These are phyloP conservation scores for Leptobrachium leishanense DNA, from an alignment of 2,113 vertebrate species.

Conservation along the genomic window DNA sequence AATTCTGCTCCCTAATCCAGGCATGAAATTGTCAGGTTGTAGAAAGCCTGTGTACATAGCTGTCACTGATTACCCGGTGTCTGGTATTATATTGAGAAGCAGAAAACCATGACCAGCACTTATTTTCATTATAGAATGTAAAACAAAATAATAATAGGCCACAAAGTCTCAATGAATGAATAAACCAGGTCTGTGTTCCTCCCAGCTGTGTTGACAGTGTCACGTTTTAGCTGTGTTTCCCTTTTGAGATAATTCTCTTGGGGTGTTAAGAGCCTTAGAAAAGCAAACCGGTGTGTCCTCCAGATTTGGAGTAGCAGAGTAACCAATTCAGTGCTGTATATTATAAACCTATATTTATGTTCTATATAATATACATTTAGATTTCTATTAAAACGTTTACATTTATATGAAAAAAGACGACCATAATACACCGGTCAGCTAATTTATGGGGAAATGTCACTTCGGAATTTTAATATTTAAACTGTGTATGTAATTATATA, in stretches of 20 bases:
- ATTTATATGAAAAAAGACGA: too few relatives aligned
- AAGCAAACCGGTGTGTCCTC: too few relatives aligned
- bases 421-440: too few relatives aligned
- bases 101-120: conserved; percentile 10
- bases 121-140: not conserved
- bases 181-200: not conserved
- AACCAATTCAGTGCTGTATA: too few relatives aligned
- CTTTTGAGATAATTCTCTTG: not conserved
- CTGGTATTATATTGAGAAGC: conserved; percentile 12
- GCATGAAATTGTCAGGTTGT: not conserved
- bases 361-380: too few relatives aligned
- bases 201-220: conserved; percentile 36
- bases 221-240: not conserved
- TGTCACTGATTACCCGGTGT: not conserved
- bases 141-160: not conserved
- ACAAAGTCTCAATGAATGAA: not conserved
- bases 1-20: not conserved
- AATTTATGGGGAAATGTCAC: too few relatives aligned
- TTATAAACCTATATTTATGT: too few relatives aligned
- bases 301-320: too few relatives aligned
- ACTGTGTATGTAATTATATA: too few relatives aligned
- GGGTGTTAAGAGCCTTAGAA: too few relatives aligned
- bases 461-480: too few relatives aligned
- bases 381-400: too few relatives aligned
- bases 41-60: not conserved